Base-by-base conservation (phyloP, 2,113 vertebrate genomes). In the Tyto alba region DNA sequence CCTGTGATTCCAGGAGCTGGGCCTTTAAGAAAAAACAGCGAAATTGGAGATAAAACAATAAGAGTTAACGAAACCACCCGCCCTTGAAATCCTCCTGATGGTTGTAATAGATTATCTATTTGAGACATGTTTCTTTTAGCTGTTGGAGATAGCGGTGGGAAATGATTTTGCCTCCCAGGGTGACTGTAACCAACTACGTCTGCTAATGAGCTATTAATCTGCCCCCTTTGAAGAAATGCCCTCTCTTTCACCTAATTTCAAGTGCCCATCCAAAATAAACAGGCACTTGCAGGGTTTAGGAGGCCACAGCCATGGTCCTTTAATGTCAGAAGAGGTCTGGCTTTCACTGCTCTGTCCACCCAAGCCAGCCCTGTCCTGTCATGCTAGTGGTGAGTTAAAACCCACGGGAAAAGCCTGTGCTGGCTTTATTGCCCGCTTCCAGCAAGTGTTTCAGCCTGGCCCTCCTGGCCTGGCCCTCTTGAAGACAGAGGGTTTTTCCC, bases 41-140 rank as follows among this genome's bases (percentile, higher is more conserved):
- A 69, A 95, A 82, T 50, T 32, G 14, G 74, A 85, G 69, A 63
- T 69, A 88, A 92, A 95, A 72, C 89, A 94, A 71, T 85, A 59
- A 88, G 74, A 91, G 56, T 91, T 95, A 93, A 89, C 76, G 89
- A 89, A 92, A 81, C 77, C 93, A 96, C 74, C n/a, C 18, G 30
- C 87, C 96, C 95, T 93, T 95, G 69, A 95, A 96, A 93, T 89
- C 85, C 85, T 90, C 82, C 93, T 87, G 82, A 78, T 90, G 78
- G 85, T 43, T 95, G 80, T 96, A 97, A 96, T 96, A 93, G 93
- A 92, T 96, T 93, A 96, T 97, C 95, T 95, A 96, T 95, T 96
- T 92, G 66, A 88, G 71, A 94, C 50, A 17, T 86, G 91, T 97
- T 96, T 92, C 96, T 96, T 89, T 91, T 94, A 93, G 92, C 90